Base-by-base conservation (phyloP, 2,113 vertebrate genomes). In the mouse (Mus musculus) region DNA sequence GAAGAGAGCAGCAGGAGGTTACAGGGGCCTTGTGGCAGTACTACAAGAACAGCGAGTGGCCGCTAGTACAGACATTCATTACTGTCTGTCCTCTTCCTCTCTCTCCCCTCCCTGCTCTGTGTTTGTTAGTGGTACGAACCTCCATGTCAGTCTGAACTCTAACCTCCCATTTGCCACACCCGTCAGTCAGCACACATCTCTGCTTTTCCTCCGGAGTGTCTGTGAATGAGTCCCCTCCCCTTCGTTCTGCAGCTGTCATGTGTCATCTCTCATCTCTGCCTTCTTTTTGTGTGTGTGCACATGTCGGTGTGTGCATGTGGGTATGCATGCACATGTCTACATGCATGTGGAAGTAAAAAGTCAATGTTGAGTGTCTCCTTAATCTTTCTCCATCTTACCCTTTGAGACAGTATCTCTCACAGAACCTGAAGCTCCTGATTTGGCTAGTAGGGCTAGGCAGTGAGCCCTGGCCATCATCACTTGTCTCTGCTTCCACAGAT, bases 131-230 rank as follows among this genome's bases (percentile, higher is more conserved):
- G 71, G n/a, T 52, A 28, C 49, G 30, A 3, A n/a, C n/a, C 20
- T 65, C 65, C 63, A 76, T 30, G 20, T 85, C 49, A 95, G 36
- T 65, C 71, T 88, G 59, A 91, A 61, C 80, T 67, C 88, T 89
- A 80, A 80, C 88, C 82, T 93, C 28, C 46, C 20, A 54, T 71
- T 75, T 0, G 1, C 56, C 46, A 3, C 20, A 1, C 75, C 65
- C 36, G 3, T 52, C n/a, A 69, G 46, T 85, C 77, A 88, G 26
- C 69, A 93, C 39, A 49, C 49, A 2, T 76, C 59, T 30, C 69
- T 85, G 36, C 28, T 96, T 75, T 59, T 52, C 52, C 90, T 85
- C n/a, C 46, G 14, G 17, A n/a, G 59, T 63, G 7, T 46, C 59
- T 46, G 46, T 56, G 82, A 92, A 42, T 28, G 1, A 11, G 52